Evolutionary conservation across 2,797 vertebrate genomes (phyloP).

Genomic region (Borostomias antarcticus): DNA sequence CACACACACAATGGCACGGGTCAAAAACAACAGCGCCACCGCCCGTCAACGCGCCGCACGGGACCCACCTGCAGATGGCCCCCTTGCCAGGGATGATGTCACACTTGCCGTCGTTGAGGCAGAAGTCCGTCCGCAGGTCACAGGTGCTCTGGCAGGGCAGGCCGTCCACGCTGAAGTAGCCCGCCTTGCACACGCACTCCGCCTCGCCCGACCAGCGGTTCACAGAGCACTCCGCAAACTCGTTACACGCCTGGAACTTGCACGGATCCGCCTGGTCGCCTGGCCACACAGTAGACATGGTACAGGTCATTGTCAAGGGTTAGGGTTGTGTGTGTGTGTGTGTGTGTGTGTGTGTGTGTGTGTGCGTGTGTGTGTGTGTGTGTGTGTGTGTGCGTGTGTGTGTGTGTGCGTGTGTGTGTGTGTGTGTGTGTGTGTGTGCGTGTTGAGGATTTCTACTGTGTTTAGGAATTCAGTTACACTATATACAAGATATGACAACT

Average conservation of each 20-base stretch:
- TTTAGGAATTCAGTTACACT: too few relatives aligned
- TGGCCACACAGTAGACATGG: conserved; percentile 46
- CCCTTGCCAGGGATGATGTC: conserved; percentile 90
- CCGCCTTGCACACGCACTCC: conserved; percentile 87
- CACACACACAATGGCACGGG: too few relatives aligned
- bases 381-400: too few relatives aligned
- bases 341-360: neutral
- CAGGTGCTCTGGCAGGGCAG: conserved; percentile 92
- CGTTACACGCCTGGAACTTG: conserved; percentile 96
- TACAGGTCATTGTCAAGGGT: too few relatives aligned
- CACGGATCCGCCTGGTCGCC: conserved; percentile 91
- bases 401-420: too few relatives aligned
- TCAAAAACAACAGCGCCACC: conserved; percentile 12
- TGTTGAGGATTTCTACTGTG: too few relatives aligned
- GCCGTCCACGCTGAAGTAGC: conserved; percentile 88
- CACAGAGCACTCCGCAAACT: conserved; percentile 89
- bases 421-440: too few relatives aligned
- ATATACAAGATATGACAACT: too few relatives aligned
- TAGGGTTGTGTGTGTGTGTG: neutral
- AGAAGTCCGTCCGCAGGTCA: conserved; percentile 85
- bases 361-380: too few relatives aligned
- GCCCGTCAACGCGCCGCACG: too few relatives aligned
- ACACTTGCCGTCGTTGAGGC: conserved; percentile 94
- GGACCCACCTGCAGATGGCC: conserved; percentile 92
- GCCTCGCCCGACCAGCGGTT: conserved; percentile 90